phyloP scores from a whole-genome alignment of 1,140 invertebrate species.

The Leucophenga varia region DNA sequence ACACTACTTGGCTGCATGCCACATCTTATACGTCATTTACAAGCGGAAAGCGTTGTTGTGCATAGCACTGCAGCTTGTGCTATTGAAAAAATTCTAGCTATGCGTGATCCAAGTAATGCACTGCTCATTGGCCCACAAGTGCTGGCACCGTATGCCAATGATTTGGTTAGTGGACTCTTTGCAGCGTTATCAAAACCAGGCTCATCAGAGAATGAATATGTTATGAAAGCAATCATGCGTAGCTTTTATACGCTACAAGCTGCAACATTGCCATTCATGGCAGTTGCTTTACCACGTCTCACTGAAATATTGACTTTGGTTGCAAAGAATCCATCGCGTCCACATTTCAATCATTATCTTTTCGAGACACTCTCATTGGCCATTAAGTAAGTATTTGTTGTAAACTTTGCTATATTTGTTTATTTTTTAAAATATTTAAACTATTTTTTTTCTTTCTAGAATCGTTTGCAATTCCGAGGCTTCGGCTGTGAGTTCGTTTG shows the following conservation, averaged over 20 bases:
- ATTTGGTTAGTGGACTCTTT: constrained; percentile 77
- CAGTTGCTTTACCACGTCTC: constrained; percentile 77
- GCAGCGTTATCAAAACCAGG: constrained; percentile 67
- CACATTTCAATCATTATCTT: constrained; percentile 96
- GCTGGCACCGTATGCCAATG: constrained; percentile 63
- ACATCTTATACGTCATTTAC: constrained; percentile 71
- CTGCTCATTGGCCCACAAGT: constrained; percentile 58
- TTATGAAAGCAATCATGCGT: constrained; percentile 96
- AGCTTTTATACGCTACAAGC: constrained; percentile 81
- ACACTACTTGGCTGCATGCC: constrained; percentile 75
- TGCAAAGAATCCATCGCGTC: constrained; percentile 93
- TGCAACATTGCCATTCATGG: constrained; percentile 77
- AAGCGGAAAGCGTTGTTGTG: constrained; percentile 79
- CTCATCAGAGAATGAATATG: constrained; percentile 93
- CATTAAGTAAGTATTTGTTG: constrained; percentile 63
- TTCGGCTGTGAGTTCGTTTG: constrained; percentile 81
- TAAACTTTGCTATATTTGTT: neutral
- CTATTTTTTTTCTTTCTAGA: constrained; percentile 18
- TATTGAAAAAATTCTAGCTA: constrained; percentile 84
- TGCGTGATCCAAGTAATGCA: constrained; percentile 62
- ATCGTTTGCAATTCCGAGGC: constrained; percentile 83
- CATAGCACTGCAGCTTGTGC: constrained; percentile 92
- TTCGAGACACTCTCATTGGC: constrained; percentile 91
- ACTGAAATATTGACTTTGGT: constrained; percentile 81
- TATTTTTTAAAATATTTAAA: neutral